Percentiles rank a stretch among this genome's conserved stretches.
Evolutionary conservation across 2,797 vertebrate genomes (phyloP).

Genomic region (Simalia tracyae): DNA sequence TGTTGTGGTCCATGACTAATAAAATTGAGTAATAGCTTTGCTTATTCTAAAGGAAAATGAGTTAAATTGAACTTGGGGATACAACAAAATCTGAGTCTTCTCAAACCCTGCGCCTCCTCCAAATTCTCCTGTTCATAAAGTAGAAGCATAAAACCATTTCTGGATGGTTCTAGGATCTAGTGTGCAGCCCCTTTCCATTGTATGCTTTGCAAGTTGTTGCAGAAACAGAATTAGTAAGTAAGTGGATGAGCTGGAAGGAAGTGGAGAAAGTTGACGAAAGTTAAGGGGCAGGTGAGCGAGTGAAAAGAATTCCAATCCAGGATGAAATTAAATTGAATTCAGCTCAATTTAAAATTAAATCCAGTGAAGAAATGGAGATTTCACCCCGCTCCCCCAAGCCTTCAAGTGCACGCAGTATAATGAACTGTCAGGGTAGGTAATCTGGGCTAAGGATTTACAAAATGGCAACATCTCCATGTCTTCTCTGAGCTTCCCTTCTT

Average conservation of each 20-base stretch:
- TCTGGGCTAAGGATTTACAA: background rate
- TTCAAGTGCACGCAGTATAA: no score
- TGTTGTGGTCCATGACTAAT: background rate
- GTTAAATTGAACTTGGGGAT: background rate
- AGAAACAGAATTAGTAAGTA: background rate
- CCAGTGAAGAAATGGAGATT: background rate
- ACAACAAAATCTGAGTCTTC: background rate
- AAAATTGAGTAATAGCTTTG: background rate
- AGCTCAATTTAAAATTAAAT: no score
- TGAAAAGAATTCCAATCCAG: background rate
- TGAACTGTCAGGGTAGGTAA: background rate
- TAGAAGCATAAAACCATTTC: background rate
- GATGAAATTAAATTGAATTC: background rate
- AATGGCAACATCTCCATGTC: background rate
- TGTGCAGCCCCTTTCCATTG: background rate
- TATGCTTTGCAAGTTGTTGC: background rate
- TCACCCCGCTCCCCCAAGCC: no score
- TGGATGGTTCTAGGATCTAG: background rate
- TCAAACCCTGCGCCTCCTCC: background rate
- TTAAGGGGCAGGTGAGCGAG: background rate
- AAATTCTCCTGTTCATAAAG: background rate
- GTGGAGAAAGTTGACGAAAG: no score
- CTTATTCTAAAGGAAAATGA: background rate
- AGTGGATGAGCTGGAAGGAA: background rate
- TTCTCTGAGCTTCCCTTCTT: background rate